These are phyloP conservation scores for Bombus confusus DNA, from an alignment of 1,140 invertebrate genomes.

Conservation along the genomic window DNA sequence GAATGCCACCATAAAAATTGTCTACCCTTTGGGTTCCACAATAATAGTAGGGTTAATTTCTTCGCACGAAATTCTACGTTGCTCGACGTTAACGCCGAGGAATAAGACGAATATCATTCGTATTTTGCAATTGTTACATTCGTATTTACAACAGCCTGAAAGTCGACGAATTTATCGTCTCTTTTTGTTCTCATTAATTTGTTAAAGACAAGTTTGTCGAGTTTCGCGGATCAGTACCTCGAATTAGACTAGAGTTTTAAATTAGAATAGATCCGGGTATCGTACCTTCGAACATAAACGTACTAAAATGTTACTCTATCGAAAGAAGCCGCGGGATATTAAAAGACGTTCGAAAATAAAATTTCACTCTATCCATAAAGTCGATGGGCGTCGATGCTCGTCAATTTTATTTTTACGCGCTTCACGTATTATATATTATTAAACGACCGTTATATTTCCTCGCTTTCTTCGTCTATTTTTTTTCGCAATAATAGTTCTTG, in stretches of 20 bases:
- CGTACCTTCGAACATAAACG: too few relatives aligned
- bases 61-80: neutral
- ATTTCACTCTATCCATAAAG: neutral
- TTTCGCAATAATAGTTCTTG: conserved; percentile 26
- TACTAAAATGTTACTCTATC: too few relatives aligned
- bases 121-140: neutral
- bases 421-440: neutral
- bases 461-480: neutral
- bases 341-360: neutral
- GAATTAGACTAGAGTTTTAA: too few relatives aligned
- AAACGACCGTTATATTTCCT: conserved; percentile 7
- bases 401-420: neutral
- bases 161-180: too few relatives aligned
- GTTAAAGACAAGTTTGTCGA: too few relatives aligned
- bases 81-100: too few relatives aligned
- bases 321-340: neutral
- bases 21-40: too few relatives aligned
- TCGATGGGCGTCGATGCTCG: neutral
- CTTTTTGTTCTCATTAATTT: too few relatives aligned
- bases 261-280: too few relatives aligned
- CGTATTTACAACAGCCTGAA: neutral
- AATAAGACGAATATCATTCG: neutral
- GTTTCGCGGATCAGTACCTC: too few relatives aligned
- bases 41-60: neutral
- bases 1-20: neutral